These are phyloP conservation scores for Crotalus horridus DNA, from an alignment of 2,113 vertebrate species.

Conservation along the genomic window DNA sequence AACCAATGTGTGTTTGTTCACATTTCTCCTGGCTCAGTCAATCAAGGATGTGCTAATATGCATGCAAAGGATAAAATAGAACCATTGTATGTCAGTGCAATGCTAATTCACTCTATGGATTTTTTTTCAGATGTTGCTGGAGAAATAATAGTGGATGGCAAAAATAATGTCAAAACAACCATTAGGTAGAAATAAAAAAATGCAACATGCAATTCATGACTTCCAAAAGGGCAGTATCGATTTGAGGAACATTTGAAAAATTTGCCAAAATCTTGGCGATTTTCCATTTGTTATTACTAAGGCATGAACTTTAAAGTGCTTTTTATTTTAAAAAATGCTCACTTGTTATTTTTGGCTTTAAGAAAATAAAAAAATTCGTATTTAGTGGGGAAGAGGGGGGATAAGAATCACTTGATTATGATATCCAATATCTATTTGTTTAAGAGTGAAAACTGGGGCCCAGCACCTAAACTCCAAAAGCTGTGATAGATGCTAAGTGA, in stretches of 20 bases:
- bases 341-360: background rate
- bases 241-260: background rate
- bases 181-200: background rate
- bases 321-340: background rate
- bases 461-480: conserved; percentile 35
- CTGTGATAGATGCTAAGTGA: conserved; percentile 44
- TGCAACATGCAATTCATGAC: background rate
- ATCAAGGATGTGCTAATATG: background rate
- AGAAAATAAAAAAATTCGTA: background rate
- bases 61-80: background rate
- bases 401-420: background rate
- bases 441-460: conserved; percentile 28
- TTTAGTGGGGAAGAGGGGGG: conserved; percentile 10
- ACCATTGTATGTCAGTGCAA: background rate
- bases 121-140: background rate
- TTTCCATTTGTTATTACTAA: background rate
- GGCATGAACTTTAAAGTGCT: background rate
- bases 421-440: conserved; percentile 36
- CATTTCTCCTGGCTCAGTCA: background rate
- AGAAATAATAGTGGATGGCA: background rate
- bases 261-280: background rate
- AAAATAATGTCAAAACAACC: background rate
- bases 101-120: background rate
- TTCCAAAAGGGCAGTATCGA: background rate
- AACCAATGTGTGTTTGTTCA: background rate